Base-by-base conservation (phyloP, 2,888 invertebrate genomes). In the Synergus laeviventris region DNA sequence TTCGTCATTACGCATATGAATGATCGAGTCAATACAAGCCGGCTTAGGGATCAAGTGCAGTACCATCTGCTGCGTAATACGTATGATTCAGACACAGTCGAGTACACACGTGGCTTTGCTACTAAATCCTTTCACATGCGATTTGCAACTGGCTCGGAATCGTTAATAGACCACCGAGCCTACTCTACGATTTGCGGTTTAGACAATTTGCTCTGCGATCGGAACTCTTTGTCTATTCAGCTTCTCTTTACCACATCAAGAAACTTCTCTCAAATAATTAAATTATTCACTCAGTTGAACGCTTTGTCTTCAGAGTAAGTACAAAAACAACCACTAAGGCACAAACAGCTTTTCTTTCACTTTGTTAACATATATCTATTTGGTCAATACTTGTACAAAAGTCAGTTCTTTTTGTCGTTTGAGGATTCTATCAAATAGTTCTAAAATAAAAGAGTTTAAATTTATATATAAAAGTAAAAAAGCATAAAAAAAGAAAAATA, bases 51-150 rank as follows among this genome's bases (percentile, higher is more conserved):
- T 59, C 38, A 74, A 56, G 36, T 39, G 73, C 56, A 38, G 56
- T 56, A 56, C 18, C 45, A 49, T 42, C 56, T 74, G 18, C 73
- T 59, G 38, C 38, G 49, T 59, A 54, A 59, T 56, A 59, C 21
- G 21, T 56, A 54, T 59, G 73, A 24, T 59, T 59, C 36, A 39
- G 56, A 38, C 61, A 61, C 38, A 36, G 62, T 24, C 62, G 62
- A 39, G 62, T 39, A 62, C 36, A 39, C 36, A 62, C 62, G 36
- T 39, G 38, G 62, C 62, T 39, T n/a, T 38, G 12, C 18, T 36
- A 39, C 38, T 74, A 56, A 74, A 74, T 74, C 73, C 73, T 74
- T 74, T 74, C 73, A 74, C 73, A 59, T 74, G 56, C 73, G 59
- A 74, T 74, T 74, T 56, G 73, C 73, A 59, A 21, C 42, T n/a